Conservation (phyloP, 2,113 vertebrate species). For the Corythornis vintsioides region DNA sequence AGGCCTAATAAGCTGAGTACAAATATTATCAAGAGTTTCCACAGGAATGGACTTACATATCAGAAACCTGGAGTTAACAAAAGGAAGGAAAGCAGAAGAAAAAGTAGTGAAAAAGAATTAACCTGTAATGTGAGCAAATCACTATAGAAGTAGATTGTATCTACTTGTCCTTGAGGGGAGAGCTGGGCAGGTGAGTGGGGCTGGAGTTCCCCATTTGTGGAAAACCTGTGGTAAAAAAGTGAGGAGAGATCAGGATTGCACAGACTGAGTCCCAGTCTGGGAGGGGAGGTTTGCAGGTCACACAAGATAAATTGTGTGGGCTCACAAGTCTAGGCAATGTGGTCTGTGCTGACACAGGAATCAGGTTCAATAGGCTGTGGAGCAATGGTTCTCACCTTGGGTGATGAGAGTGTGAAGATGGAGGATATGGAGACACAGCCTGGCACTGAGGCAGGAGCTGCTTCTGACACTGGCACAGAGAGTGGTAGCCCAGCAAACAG, state of each 20-base stretch:
- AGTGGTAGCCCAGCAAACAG: not conserved
- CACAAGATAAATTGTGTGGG: not conserved
- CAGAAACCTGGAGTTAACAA: not conserved
- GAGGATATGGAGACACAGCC: not conserved
- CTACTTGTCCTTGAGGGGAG: not conserved
- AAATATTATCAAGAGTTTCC: not conserved
- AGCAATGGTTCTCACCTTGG: not conserved
- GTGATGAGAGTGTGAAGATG: not conserved
- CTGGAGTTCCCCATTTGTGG: not conserved
- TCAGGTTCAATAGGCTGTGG: not conserved
- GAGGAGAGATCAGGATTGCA: not conserved
- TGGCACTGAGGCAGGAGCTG: not conserved
- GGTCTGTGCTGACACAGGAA: not conserved
- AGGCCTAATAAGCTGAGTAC: not conserved
- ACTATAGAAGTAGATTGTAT: not conserved
- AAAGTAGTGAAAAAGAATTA: not conserved
- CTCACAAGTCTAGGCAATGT: not conserved
- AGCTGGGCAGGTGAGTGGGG: not conserved
- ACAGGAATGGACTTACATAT: not conserved
- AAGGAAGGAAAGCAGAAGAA: not conserved
- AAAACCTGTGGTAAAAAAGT: not conserved
- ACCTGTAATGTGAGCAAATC: not conserved
- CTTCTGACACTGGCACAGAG: not conserved
- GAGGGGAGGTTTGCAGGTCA: not conserved
- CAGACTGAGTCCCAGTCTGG: not conserved